A percentile compares a stretch with the other conserved stretches of the same genome.
These are phyloP conservation scores for Oasisia sp. DNA, from an alignment of 2,888 invertebrate genomes.

Conservation along the genomic window DNA sequence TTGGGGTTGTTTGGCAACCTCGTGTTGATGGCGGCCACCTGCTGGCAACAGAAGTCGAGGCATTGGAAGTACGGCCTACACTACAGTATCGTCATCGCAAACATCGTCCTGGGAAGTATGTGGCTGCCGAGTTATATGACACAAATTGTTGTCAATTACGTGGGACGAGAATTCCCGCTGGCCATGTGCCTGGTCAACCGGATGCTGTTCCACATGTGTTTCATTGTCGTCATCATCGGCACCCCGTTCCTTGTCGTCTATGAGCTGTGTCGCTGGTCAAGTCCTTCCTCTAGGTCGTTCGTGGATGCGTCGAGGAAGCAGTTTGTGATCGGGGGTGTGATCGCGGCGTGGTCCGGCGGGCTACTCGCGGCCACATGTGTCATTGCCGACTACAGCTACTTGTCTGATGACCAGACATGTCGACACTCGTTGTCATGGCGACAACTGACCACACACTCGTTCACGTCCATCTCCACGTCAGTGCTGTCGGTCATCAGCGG, in stretches of 20 bases:
- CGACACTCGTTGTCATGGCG: neutral
- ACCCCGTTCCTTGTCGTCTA: neutral
- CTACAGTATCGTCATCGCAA: neutral
- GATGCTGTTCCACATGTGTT: neutral
- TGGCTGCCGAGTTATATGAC: neutral
- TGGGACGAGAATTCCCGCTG: neutral
- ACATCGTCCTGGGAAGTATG: neutral
- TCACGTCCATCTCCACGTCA: neutral
- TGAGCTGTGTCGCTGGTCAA: neutral
- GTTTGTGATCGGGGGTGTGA: neutral
- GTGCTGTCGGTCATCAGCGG: neutral
- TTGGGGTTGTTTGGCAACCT: slow-evolving; percentile 17
- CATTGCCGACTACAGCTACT: neutral
- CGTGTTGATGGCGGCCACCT: neutral
- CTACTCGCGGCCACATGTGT: neutral
- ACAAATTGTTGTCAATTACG: neutral
- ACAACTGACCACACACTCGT: neutral
- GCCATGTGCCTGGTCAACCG: neutral
- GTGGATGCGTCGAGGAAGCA: neutral
- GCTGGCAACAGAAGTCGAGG: neutral
- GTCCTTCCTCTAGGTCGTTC: neutral
- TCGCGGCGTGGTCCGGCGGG: neutral
- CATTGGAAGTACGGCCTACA: neutral
- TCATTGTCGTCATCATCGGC: neutral
- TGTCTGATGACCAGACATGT: neutral